Conservation (phyloP, 2,888 invertebrate species). For the Torymus tubicola region DNA sequence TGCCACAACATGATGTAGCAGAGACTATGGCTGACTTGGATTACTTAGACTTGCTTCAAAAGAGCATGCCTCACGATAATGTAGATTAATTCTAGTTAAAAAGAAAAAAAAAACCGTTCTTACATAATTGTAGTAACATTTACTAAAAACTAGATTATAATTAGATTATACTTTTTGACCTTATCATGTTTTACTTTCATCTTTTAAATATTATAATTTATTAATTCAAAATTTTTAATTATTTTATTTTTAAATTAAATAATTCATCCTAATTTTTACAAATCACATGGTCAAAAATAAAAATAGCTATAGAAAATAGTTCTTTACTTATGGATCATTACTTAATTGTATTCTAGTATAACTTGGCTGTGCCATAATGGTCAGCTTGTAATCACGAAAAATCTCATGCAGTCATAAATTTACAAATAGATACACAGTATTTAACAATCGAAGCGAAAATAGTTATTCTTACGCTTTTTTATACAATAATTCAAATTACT, state of each 20-base stretch:
- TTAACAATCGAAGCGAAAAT: constrained; percentile 24
- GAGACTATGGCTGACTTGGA: constrained; percentile 47
- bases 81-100: constrained; percentile 27
- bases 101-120: constrained; percentile 10
- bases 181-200: constrained; percentile 24
- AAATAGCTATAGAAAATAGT: not conserved
- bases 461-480: constrained; percentile 22
- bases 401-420: not conserved
- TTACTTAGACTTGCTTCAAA: constrained; percentile 39
- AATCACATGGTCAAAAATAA: not conserved
- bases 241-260: not conserved
- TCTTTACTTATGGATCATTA: not conserved
- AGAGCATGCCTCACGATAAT: constrained; percentile 8
- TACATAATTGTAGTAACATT: constrained; percentile 21
- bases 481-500: constrained; percentile 20
- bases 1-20: constrained; percentile 33
- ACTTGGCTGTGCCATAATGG: not conserved
- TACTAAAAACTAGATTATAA: constrained; percentile 16
- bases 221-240: not conserved
- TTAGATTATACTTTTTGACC: not conserved
- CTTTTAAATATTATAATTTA: constrained; percentile 16
- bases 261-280: constrained; percentile 16
- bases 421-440: no score
- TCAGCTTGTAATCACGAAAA: not conserved
- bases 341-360: not conserved